These are phyloP conservation scores for silkworm (Bombyx mori) DNA, from an alignment of 1,140 invertebrate species.

Conservation along the genomic window DNA sequence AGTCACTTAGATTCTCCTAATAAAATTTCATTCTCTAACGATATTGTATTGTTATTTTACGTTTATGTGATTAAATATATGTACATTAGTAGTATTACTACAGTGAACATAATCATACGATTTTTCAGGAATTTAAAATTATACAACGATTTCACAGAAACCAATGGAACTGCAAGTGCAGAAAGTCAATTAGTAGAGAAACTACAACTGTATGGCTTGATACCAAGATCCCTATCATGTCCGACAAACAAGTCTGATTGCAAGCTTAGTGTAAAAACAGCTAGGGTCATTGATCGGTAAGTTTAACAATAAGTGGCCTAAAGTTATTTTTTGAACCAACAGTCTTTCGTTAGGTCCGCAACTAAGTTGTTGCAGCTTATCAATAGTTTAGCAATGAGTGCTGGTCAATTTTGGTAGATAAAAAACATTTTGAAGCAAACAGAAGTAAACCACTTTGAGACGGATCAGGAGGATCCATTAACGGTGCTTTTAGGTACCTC, in stretches of 20 bases:
- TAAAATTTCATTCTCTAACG: constrained; percentile 7
- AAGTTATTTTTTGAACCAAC: neutral
- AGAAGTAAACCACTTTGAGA: too few relatives aligned
- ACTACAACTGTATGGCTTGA: constrained; percentile 37
- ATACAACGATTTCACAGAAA: constrained; percentile 34
- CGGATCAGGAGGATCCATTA: too few relatives aligned
- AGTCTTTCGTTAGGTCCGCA: too few relatives aligned
- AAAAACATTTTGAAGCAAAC: too few relatives aligned
- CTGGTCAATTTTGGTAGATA: too few relatives aligned
- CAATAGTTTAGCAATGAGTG: too few relatives aligned
- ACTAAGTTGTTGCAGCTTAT: too few relatives aligned
- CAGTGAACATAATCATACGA: too few relatives aligned
- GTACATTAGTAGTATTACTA: too few relatives aligned
- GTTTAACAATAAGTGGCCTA: neutral
- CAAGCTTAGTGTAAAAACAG: constrained; percentile 37
- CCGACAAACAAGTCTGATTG: constrained; percentile 32
- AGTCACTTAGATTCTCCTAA: neutral
- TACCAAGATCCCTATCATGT: constrained; percentile 36
- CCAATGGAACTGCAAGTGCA: constrained; percentile 27
- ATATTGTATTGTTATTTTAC: too few relatives aligned
- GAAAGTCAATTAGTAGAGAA: constrained; percentile 38
- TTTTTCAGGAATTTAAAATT: constrained; percentile 45
- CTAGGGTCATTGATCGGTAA: constrained; percentile 54
- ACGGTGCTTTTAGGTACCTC: too few relatives aligned
- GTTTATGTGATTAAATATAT: too few relatives aligned